Percentiles rank a stretch among this genome's conserved stretches.
Evolutionary conservation across 1,140 invertebrate species (phyloP).

Genomic region (Drosophila rufa): DNA sequence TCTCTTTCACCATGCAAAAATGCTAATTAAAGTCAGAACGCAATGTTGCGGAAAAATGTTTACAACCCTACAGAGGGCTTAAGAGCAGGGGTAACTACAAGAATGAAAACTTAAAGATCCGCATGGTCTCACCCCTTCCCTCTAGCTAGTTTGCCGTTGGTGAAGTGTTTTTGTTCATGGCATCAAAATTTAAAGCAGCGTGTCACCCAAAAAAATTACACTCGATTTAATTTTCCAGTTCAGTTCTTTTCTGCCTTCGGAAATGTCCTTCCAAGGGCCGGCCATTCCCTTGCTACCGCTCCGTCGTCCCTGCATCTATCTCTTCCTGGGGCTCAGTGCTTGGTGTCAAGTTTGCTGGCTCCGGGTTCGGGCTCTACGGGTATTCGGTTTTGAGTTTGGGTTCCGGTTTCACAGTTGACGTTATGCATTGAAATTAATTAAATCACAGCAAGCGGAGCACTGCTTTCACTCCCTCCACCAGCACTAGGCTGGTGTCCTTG

Average conservation of each 20-base stretch:
- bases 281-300: background rate
- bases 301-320: background rate
- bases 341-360: slow-evolving; percentile 68
- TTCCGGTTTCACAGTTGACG: slow-evolving; percentile 81
- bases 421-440: slow-evolving; percentile 84
- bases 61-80: slow-evolving; percentile 37
- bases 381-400: slow-evolving; percentile 58
- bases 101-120: slow-evolving; percentile 66
- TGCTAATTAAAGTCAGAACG: slow-evolving; percentile 80
- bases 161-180: slow-evolving; percentile 53
- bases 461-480: slow-evolving; percentile 12
- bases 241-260: slow-evolving; percentile 55
- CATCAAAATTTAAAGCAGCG: slow-evolving; percentile 67
- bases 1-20: slow-evolving; percentile 48
- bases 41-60: slow-evolving; percentile 82
- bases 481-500: background rate
- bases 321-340: slow-evolving; percentile 35
- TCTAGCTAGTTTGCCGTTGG: slow-evolving; percentile 23
- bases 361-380: slow-evolving; percentile 29
- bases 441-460: slow-evolving; percentile 74
- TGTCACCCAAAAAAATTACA: slow-evolving; percentile 75
- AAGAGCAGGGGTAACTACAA: slow-evolving; percentile 8
- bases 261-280: slow-evolving; percentile 24
- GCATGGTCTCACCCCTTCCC: slow-evolving; percentile 8
- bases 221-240: slow-evolving; percentile 84